Base-by-base conservation (phyloP, 2,888 invertebrate genomes). In the Leistus spinibarbis region DNA sequence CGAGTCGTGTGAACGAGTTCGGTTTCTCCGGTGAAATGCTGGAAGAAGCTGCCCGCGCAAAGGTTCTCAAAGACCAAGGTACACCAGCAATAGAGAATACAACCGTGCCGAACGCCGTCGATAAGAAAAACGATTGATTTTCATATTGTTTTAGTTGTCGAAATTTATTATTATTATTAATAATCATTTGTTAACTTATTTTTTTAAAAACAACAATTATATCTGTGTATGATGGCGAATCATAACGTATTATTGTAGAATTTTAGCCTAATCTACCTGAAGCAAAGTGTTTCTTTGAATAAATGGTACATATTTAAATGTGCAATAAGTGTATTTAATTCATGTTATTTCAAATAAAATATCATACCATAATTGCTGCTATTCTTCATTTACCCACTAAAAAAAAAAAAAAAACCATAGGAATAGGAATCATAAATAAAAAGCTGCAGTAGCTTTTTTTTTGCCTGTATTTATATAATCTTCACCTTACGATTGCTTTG, bases 1-100 rank as follows among this genome's bases (percentile, higher is more conserved):
- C 93, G 76, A 93, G 92, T 78, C 91, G 99, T 78, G 92, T 97
- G 71, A 99, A 99, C 86, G 99, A 99, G 85, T 99, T 96, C 88
- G 99, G 99, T n/a, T 97, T 95, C 85, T 95, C 96, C 57, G 96
- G 94, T 56, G 98, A 98, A 84, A 96, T 95, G 93, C 91, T 93
- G 79, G 88, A 90, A 63, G 88, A 91, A 78, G 83, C 88, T 81
- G 83, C 86, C 78, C 76, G 83, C 84, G 79, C 80, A 16, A 69
- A 76, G 65, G 10, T 10, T 57, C 20, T 2, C 16, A 67, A 67
- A 23, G 54, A 67, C n/a, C 9, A n/a, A 53, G 40, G 40, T 23
- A 27, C 27, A 56, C 69, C 75, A 24, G 69, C 69, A 10, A 75
- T 69, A 23, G 75, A 75, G 63, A 62, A 66, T 53, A 63, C 5